Base-by-base conservation (phyloP, 2,113 vertebrate genomes). In the Hydropotes inermis region DNA sequence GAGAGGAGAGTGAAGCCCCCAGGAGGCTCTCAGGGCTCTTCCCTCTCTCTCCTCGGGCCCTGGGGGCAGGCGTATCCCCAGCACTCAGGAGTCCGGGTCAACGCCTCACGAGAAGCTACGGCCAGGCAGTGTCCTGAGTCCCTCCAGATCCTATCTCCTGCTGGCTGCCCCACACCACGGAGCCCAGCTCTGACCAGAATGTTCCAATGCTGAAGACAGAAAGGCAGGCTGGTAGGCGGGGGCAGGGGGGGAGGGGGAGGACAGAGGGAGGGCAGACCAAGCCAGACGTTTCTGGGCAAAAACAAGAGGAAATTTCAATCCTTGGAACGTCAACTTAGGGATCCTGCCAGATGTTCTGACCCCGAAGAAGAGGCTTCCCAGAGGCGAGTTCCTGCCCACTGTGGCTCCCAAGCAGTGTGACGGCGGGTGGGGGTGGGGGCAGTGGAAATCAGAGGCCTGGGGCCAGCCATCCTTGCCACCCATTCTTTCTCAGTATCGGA, bases 211-310 rank as follows among this genome's bases (percentile, higher is more conserved):
- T 28, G 55, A 70, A 55, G 27, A 21, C 81, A 96, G 55, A 87
- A 21, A 82, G 39, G 50, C 74, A 23, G 64, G 45, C 39, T 1
- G 55, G 93, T 57, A 7, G 55, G 60, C 17, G 30, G 28, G 47
- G 47, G 36, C 21, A 12, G 9, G 19, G 6, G 13, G 70, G 43
- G 61, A 36, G 1, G 7, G 55, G 30, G 33, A 64, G 89, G 58
- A 30, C 6, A 5, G 7, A 57, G 81, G 3, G 16, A 5, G 17
- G 13, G n/a, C 70, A 82, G 61, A 23, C 47, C 0, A 43, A 96
- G 97, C 82, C 94, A 96, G 82, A 36, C 21, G 12, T n/a, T 97
- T 97, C 95, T 95, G 91, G 94, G 93, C 93, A 97, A 94, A 95
- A 93, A 87, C 94, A 96, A 95, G 78, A 57, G 95, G 95, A 97